Evolutionary conservation across 2,113 vertebrate species (phyloP).

Genomic region (Rhynchomys soricoides): DNA sequence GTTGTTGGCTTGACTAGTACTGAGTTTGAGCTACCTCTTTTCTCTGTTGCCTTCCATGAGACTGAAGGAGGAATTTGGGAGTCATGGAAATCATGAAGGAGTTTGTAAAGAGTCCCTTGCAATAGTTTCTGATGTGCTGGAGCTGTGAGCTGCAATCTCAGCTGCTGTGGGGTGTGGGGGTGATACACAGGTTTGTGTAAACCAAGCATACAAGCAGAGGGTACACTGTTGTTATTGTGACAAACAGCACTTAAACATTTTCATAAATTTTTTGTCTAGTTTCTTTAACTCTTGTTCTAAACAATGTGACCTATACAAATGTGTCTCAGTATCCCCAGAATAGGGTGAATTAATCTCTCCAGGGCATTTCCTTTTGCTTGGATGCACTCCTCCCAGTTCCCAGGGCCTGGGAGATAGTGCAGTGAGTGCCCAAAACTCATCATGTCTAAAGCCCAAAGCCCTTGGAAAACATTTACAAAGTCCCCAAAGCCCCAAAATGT

Average conservation of each 20-base stretch:
- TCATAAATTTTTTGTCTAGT: background rate
- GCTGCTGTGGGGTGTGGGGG: background rate
- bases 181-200: background rate
- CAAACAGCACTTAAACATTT: background rate
- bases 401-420: no score
- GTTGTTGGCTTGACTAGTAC: background rate
- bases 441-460: background rate
- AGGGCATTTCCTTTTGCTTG: background rate
- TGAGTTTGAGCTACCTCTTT: background rate
- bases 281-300: background rate
- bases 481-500: background rate
- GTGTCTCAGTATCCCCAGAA: background rate
- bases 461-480: background rate
- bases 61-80: background rate
- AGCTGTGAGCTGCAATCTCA: background rate
- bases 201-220: background rate
- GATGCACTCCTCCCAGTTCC: background rate
- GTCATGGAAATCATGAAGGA: background rate
- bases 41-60: background rate
- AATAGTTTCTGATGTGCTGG: background rate
- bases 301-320: background rate
- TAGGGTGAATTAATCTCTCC: background rate
- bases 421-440: background rate
- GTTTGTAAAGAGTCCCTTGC: background rate
- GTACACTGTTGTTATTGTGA: background rate